Evolutionary conservation across 2,888 invertebrate species (phyloP).

Genomic region (Cordilura impudica): DNA sequence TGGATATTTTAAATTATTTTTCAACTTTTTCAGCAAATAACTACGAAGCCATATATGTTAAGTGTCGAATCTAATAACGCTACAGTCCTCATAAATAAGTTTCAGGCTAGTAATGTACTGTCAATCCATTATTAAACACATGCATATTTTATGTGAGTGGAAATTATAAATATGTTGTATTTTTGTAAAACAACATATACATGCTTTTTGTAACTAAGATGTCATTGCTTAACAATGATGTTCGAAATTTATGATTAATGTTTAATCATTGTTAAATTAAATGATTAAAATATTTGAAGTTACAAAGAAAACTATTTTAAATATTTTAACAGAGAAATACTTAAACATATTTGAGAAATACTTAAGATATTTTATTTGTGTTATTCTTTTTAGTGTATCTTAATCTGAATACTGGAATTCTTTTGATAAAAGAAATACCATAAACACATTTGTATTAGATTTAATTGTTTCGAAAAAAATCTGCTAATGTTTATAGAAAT

Average conservation of each 20-base stretch:
- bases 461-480: neutral
- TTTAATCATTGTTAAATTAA: neutral
- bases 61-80: no score
- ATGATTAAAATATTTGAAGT: neutral
- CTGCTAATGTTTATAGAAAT: neutral
- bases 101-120: no score
- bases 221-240: conserved; percentile 18
- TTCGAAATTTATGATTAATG: neutral
- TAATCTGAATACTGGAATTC: neutral
- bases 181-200: neutral
- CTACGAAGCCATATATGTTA: no score
- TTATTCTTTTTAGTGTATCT: neutral
- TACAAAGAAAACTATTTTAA: neutral
- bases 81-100: no score
- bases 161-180: neutral
- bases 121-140: no score
- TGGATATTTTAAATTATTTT: no score
- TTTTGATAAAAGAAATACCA: no score
- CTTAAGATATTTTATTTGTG: neutral
- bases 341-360: neutral
- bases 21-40: no score
- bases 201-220: conserved; percentile 2
- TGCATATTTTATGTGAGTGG: neutral
- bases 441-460: no score
- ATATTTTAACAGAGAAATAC: neutral